Conservation (phyloP, 2,888 invertebrate species). For the Andrena trimmerana region DNA sequence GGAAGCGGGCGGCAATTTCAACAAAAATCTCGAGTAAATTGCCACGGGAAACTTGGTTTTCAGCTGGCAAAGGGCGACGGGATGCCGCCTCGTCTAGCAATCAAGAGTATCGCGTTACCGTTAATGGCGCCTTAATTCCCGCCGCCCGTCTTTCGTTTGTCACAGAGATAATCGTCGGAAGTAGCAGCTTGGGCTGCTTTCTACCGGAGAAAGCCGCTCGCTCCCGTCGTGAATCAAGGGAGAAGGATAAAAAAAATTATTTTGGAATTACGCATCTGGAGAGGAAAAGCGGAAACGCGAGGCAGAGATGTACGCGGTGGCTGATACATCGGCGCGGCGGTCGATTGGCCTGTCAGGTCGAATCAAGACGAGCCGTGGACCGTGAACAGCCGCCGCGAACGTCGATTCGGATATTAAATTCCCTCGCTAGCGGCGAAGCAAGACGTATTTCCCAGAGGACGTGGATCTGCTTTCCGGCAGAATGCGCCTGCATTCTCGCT, state of each 20-base stretch:
- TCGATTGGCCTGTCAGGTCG: slow-evolving; percentile 7
- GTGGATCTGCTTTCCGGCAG: slow-evolving; percentile 49
- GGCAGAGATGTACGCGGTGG: too few relatives aligned
- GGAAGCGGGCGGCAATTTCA: not conserved
- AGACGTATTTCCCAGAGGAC: slow-evolving; percentile 67
- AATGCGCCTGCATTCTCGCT: slow-evolving; percentile 47
- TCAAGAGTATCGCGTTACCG: slow-evolving; percentile 57
- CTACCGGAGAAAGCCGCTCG: too few relatives aligned
- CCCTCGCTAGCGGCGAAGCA: slow-evolving; percentile 50
- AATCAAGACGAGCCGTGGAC: slow-evolving; percentile 25
- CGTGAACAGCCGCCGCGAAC: slow-evolving; percentile 38
- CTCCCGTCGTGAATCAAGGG: too few relatives aligned
- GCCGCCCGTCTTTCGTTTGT: not conserved
- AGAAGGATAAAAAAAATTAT: too few relatives aligned
- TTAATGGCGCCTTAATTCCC: slow-evolving; percentile 48
- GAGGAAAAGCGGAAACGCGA: not conserved
- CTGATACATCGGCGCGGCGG: not conserved
- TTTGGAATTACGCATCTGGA: not conserved
- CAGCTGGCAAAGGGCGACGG: not conserved
- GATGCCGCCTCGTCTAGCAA: slow-evolving; percentile 7
- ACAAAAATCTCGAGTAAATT: not conserved
- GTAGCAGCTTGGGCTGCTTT: not conserved
- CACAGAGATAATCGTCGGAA: not conserved
- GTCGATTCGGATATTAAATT: slow-evolving; percentile 75
- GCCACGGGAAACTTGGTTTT: not conserved